Evolutionary conservation across 2,797 vertebrate species (phyloP).

Genomic region (Hapalemur alaotrensis): DNA sequence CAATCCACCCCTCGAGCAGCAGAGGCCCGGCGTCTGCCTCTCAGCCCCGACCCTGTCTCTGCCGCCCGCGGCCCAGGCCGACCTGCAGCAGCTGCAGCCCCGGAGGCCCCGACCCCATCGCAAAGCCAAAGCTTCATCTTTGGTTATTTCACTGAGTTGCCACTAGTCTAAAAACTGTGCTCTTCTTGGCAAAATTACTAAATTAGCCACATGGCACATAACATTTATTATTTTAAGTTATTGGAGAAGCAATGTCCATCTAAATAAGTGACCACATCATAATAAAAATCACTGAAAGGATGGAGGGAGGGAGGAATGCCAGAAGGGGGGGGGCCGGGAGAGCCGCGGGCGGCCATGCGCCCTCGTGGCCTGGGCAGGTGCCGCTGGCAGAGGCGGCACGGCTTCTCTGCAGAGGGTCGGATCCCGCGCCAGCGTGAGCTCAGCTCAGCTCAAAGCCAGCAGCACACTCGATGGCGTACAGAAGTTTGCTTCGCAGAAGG

Average conservation of each 20-base stretch:
- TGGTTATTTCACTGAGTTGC: slow-evolving; percentile 89
- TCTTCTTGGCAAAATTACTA: slow-evolving; percentile 74
- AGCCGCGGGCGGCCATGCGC: slow-evolving; percentile 71
- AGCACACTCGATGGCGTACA: slow-evolving; percentile 98
- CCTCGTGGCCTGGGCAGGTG: slow-evolving; percentile 65
- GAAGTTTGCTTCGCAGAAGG: slow-evolving; percentile 96
- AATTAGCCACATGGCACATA: slow-evolving; percentile 76
- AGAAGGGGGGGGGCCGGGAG: slow-evolving; percentile 44
- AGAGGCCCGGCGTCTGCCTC: not conserved
- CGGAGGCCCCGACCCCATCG: slow-evolving; percentile 76
- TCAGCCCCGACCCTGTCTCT: slow-evolving; percentile 55
- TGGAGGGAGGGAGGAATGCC: slow-evolving; percentile 66
- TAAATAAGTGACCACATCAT: slow-evolving; percentile 71
- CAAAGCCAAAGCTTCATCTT: slow-evolving; percentile 89
- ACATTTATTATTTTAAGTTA: slow-evolving; percentile 69
- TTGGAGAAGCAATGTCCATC: slow-evolving; percentile 74
- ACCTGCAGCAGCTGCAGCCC: slow-evolving; percentile 76
- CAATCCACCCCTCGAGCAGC: slow-evolving; percentile 66
- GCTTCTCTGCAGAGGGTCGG: slow-evolving; percentile 70
- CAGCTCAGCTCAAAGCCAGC: slow-evolving; percentile 98
- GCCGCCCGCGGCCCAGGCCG: slow-evolving; percentile 52
- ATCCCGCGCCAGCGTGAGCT: slow-evolving; percentile 69
- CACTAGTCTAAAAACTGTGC: slow-evolving; percentile 78
- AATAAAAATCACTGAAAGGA: slow-evolving; percentile 71
- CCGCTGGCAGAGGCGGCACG: slow-evolving; percentile 80